Evolutionary conservation across 2,888 invertebrate species (phyloP), one percentile per base, ranked within the genome.

Genomic region (Chironomus riparius): DNA sequence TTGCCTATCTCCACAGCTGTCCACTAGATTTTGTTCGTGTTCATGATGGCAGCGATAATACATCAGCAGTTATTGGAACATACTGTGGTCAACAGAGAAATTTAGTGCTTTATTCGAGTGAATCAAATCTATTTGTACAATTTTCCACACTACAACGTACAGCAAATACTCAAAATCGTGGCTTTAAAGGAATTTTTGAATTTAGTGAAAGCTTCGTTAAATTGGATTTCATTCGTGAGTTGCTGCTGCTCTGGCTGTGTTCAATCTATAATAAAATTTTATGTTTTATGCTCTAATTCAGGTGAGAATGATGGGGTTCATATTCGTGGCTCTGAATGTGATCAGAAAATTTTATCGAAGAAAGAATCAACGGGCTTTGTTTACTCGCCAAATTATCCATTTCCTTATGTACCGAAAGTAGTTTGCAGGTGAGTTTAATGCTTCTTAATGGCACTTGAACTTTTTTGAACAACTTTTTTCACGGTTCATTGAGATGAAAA

Each of bases 151-250:
- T 96, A 81, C 90, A 92, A 83, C 91, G 94, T 86, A 92, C 92
- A 85, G 97, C 92, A 84, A 95, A 93, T 86, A 92, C 95, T 80
- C 97, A 97, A 87, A 97, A 98, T 87, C 91, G 97, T 84, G 99
- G 98, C 83, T 99, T 97, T 88, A 95, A 95, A 87, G 97, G 97
- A 83, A 95, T 96, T 85, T 99, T 95, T 87, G 97, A 97, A 88
- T 98, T 99, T 87, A 97, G 97, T 81, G 94, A 96, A 86, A 92
- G 94, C 87, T 98, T 97, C 88, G 98, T 98, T 86, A 95, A 97
- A 88, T 89, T 98, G 89, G 95, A 97, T 94, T 85, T 89, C 90
- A 85, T 85, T 83, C 84, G 85, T 84, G 82, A 83, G 84, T 84
- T 48, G 22, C 22, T 24, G 3, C 3, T 24, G 22, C 22, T 24